These are phyloP conservation scores for Pantherophis vulpinus DNA, from an alignment of 2,797 vertebrate species.

Conservation along the genomic window DNA sequence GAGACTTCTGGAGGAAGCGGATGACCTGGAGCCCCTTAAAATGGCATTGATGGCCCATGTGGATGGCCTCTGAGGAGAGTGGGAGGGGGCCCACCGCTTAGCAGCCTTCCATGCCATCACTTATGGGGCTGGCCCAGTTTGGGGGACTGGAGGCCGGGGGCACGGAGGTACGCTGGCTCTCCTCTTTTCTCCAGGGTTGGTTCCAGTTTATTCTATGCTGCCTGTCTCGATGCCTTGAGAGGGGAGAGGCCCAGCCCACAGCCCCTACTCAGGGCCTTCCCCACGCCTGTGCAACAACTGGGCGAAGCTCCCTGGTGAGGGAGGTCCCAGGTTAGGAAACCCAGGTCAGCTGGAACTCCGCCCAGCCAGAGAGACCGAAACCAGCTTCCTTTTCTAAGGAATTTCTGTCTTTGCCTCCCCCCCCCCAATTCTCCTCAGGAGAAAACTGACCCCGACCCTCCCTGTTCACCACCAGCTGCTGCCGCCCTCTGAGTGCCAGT, in stretches of 20 bases:
- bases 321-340: background rate
- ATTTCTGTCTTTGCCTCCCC: background rate
- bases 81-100: background rate
- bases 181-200: background rate
- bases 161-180: background rate
- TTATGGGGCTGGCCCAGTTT: no score
- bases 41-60: background rate
- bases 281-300: background rate
- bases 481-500: background rate
- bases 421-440: accelerated
- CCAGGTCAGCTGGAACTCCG: background rate
- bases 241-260: background rate
- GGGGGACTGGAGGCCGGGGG: no score
- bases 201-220: background rate
- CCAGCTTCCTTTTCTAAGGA: no score
- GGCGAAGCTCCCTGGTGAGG: background rate
- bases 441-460: background rate
- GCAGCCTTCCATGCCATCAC: no score
- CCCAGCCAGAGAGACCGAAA: background rate
- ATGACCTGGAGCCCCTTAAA: background rate
- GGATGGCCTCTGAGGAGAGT: background rate
- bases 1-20: background rate
- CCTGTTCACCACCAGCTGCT: background rate
- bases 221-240: background rate
- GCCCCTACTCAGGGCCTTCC: no score